Evolutionary conservation across 92 coral and sea anemone species (phyloP).

Genomic region (Hydrozoanthus gracilis): DNA sequence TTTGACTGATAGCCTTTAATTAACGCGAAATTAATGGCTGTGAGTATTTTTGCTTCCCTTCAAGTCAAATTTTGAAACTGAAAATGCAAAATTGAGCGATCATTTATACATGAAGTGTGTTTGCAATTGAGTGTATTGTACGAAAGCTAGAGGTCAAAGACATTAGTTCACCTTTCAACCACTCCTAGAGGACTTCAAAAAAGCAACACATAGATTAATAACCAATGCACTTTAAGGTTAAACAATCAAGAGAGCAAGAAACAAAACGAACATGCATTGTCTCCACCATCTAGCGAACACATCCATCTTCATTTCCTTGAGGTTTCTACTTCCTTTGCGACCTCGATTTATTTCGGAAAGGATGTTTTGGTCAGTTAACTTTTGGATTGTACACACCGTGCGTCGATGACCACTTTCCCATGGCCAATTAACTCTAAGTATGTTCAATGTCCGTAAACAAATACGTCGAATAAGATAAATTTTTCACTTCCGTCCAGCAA

Average conservation of each 20-base stretch:
- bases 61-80: neutral
- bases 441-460: constrained; percentile 43
- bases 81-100: neutral
- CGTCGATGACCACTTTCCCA: constrained; percentile 9
- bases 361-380: neutral
- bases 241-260: neutral
- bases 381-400: neutral
- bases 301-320: constrained; percentile 18
- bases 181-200: neutral
- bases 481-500: constrained; percentile 40
- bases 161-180: neutral
- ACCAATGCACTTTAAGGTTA: neutral
- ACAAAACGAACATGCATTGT: neutral
- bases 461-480: constrained; percentile 16
- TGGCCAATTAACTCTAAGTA: constrained; percentile 30
- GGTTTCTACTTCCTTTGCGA: neutral
- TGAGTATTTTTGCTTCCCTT: neutral
- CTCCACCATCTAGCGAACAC: neutral
- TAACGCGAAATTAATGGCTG: neutral
- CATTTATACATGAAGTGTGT: neutral
- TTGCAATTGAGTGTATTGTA: neutral
- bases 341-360: neutral
- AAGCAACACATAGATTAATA: neutral
- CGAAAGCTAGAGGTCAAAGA: neutral
- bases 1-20: constrained; percentile 18